These are phyloP conservation scores for Pecten maximus DNA, from an alignment of 2,888 invertebrate species.

Conservation along the genomic window DNA sequence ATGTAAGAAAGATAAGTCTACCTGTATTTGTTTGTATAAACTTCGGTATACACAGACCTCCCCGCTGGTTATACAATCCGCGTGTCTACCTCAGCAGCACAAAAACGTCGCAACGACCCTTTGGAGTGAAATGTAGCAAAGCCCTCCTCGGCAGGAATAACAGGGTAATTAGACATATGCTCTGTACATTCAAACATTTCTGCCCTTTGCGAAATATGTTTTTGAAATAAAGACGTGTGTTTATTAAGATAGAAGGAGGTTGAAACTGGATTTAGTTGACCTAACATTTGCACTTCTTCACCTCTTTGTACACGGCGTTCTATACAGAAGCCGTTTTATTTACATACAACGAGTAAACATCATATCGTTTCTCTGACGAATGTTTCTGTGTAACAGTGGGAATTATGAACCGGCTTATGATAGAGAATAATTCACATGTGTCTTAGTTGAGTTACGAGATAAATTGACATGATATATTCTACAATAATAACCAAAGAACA, in stretches of 20 bases:
- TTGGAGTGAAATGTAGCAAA: slow-evolving; percentile 26
- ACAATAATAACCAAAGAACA: too few relatives aligned
- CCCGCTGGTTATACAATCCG: slow-evolving; percentile 20
- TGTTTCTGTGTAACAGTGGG: not conserved
- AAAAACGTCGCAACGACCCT: not conserved
- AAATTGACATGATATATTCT: too few relatives aligned
- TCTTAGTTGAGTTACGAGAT: not conserved
- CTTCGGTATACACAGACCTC: slow-evolving; percentile 8
- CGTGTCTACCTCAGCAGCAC: not conserved
- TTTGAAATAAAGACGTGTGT: slow-evolving; percentile 7
- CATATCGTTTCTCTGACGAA: not conserved
- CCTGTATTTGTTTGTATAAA: slow-evolving; percentile 30
- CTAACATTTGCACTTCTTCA: not conserved
- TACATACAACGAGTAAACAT: not conserved
- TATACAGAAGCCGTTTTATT: not conserved
- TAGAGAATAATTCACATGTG: not conserved
- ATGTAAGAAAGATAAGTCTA: slow-evolving; percentile 14
- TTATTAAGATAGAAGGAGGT: slow-evolving; percentile 1
- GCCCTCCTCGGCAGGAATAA: not conserved
- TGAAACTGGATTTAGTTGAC: slow-evolving; percentile 6
- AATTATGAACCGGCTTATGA: not conserved
- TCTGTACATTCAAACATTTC: not conserved
- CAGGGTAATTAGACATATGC: not conserved
- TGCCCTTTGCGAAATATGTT: slow-evolving; percentile 30
- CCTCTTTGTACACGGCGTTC: not conserved